phyloP scores from a whole-genome alignment of 2,113 vertebrate genomes.

The Nerophis ophidion region DNA sequence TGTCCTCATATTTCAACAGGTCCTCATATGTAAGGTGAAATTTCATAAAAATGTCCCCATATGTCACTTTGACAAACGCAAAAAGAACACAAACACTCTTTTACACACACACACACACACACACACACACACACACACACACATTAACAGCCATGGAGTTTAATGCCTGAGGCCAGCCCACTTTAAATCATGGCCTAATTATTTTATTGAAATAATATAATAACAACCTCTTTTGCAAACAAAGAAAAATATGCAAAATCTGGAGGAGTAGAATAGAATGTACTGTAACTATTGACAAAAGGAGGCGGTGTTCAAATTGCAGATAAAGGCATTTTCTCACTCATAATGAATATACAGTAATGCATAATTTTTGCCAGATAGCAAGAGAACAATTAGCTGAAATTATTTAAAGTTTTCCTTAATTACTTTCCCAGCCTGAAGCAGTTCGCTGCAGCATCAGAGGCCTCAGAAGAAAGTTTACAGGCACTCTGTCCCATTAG shows the following conservation, averaged over 20 bases:
- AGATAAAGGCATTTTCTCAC: conserved; percentile 68
- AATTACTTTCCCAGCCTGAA: conserved; percentile 77
- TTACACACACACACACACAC: too few species aligned
- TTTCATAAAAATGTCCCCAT: too few species aligned
- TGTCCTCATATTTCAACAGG: too few species aligned
- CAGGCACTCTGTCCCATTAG: conserved; percentile 69
- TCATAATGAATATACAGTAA: conserved; percentile 73
- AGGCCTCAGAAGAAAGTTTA: conserved; percentile 74
- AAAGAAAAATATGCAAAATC: background rate
- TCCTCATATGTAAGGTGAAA: too few species aligned
- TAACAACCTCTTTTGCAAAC: conserved; percentile 7
- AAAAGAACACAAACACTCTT: too few species aligned
- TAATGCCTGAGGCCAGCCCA: too few species aligned
- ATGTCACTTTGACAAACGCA: too few species aligned
- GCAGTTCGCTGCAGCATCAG: conserved; percentile 61
- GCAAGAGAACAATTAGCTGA: conserved; percentile 71
- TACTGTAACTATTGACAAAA: conserved; percentile 39
- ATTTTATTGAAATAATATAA: too few species aligned
- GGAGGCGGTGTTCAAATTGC: conserved; percentile 59
- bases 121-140: too few species aligned
- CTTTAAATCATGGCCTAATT: too few species aligned
- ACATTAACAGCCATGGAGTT: too few species aligned
- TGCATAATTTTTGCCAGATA: conserved; percentile 72
- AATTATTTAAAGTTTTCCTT: conserved; percentile 77
- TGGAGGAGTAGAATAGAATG: background rate